Evolutionary conservation across 2,113 vertebrate genomes (phyloP).

Genomic region (Argyrosomus japonicus): DNA sequence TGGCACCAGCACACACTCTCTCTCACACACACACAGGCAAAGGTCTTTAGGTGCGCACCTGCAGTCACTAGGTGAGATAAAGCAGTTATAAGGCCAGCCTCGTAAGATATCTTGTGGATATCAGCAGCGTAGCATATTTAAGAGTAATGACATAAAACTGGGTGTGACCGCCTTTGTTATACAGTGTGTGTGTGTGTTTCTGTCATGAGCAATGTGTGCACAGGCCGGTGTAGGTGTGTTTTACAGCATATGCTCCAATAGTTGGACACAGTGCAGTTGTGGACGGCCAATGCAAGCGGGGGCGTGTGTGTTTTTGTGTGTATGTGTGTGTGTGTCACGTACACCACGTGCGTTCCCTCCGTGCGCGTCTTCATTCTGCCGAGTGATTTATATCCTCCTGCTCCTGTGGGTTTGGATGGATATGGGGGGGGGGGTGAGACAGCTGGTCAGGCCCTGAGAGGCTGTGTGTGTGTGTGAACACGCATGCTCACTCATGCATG

Average conservation of each 20-base stretch:
- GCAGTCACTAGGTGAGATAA: constrained; percentile 57
- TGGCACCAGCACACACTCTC: constrained; percentile 23
- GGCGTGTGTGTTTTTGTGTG: background rate
- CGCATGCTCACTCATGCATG: background rate
- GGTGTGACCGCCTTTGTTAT: constrained; percentile 62
- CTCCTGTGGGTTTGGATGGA: constrained; percentile 73
- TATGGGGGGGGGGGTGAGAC: constrained; percentile 66
- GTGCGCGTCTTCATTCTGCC: constrained; percentile 54
- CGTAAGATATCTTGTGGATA: background rate
- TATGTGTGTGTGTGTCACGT: constrained; percentile 33
- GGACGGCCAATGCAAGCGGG: constrained; percentile 16
- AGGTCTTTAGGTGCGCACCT: constrained; percentile 59
- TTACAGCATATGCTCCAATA: constrained; percentile 38
- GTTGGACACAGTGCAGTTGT: constrained; percentile 39
- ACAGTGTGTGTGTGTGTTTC: background rate
- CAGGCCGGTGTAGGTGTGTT: constrained; percentile 51
- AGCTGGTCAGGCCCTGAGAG: constrained; percentile 76
- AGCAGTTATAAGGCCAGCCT: constrained; percentile 43
- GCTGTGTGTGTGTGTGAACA: constrained; percentile 30
- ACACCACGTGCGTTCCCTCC: constrained; percentile 49
- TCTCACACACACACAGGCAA: constrained; percentile 33
- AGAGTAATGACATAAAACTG: constrained; percentile 40
- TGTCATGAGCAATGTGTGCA: background rate
- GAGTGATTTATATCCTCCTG: constrained; percentile 76
- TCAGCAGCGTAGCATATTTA: constrained; percentile 4